Conservation (phyloP, 2,888 invertebrate genomes). For the Orthosia incerta region DNA sequence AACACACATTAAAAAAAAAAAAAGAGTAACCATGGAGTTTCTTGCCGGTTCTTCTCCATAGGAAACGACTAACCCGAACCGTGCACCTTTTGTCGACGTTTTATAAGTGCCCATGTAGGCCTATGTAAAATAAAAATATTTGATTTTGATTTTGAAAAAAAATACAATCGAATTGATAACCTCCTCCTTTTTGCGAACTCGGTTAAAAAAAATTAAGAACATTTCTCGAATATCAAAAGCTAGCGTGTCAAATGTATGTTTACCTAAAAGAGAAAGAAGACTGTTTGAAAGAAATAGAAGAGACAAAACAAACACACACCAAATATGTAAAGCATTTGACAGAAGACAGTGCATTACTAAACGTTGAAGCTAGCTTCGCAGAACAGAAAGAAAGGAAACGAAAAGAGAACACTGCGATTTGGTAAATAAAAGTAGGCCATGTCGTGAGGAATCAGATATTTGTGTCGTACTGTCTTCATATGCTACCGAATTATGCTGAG, state of each 20-base stretch:
- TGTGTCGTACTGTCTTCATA: conserved; percentile 78
- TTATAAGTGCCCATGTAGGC: too few relatives aligned
- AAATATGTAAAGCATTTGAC: conserved; percentile 76
- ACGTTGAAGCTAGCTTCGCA: conserved; percentile 77
- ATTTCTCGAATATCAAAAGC: conserved; percentile 77
- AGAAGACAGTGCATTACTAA: conserved; percentile 74
- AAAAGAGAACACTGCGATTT: conserved; percentile 75
- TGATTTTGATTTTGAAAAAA: too few relatives aligned
- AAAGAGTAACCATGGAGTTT: too few relatives aligned
- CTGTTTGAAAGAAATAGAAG: conserved; percentile 76
- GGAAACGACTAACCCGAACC: too few relatives aligned
- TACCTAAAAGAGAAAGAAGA: conserved; percentile 83
- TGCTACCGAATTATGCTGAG: conserved; percentile 82
- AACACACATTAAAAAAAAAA: too few relatives aligned
- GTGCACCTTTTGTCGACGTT: too few relatives aligned
- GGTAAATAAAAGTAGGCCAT: conserved; percentile 83
- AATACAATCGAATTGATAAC: too few relatives aligned
- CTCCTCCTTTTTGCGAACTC: too few relatives aligned
- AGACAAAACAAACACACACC: conserved; percentile 75
- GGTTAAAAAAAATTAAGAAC: too few relatives aligned
- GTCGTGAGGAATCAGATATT: conserved; percentile 84
- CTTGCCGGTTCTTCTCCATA: too few relatives aligned
- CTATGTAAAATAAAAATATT: too few relatives aligned
- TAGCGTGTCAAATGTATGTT: conserved; percentile 85
- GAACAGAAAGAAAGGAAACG: conserved; percentile 77